phyloP scores from a whole-genome alignment of 2,888 invertebrate genomes.

The Bimastos eiseni region DNA sequence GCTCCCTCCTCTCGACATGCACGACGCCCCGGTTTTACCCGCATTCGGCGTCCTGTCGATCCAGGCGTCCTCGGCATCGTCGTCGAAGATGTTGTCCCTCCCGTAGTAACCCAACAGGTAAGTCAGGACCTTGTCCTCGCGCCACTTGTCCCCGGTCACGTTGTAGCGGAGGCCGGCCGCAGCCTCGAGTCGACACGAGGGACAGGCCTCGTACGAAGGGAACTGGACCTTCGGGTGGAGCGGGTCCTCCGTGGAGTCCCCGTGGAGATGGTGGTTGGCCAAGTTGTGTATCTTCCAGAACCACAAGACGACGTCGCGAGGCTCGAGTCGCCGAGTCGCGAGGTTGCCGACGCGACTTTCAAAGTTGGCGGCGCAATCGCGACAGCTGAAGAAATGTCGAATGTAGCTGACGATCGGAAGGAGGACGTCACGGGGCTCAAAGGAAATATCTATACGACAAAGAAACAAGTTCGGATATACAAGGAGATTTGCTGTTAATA shows the following conservation, averaged over 20 bases:
- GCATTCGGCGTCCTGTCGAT: background rate
- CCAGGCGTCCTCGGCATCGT: background rate
- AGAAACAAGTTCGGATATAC: slow-evolving; percentile 19
- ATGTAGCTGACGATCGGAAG: slow-evolving; percentile 84
- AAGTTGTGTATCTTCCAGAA: slow-evolving; percentile 88
- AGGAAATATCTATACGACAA: slow-evolving; percentile 29
- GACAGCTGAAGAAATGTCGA: slow-evolving; percentile 88
- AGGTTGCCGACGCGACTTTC: slow-evolving; percentile 77
- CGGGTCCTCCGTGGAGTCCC: slow-evolving; percentile 87
- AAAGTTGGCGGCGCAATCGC: slow-evolving; percentile 87
- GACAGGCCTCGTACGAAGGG: slow-evolving; percentile 74
- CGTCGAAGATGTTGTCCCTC: slow-evolving; percentile 7
- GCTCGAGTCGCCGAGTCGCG: slow-evolving; percentile 54
- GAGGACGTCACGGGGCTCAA: slow-evolving; percentile 68
- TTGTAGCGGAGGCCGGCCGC: background rate
- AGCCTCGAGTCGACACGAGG: slow-evolving; percentile 54
- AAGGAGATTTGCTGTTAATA: too few species aligned
- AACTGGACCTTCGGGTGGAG: slow-evolving; percentile 85
- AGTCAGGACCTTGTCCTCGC: slow-evolving; percentile 27
- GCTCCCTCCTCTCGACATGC: background rate
- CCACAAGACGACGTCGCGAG: slow-evolving; percentile 74
- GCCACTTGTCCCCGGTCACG: slow-evolving; percentile 10
- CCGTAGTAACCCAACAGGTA: slow-evolving; percentile 33
- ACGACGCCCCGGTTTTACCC: background rate
- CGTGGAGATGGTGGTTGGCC: slow-evolving; percentile 83